Evolutionary conservation across 2,888 invertebrate species (phyloP), one percentile per base, ranked within the genome.

Genomic region (Griposia aprilina): DNA sequence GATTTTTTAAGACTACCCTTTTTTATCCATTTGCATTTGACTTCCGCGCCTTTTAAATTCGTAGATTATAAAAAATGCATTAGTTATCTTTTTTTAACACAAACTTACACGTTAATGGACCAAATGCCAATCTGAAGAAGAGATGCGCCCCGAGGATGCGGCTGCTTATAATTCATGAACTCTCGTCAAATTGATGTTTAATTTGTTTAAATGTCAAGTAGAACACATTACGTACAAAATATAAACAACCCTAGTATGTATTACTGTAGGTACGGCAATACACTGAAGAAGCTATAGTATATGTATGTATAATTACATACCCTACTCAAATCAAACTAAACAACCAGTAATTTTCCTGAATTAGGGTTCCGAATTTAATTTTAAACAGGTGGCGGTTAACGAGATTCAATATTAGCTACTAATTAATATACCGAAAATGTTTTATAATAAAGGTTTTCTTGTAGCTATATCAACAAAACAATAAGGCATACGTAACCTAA

Each of bases 381-480:
- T 66, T 11, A 74, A 74, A 50, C 62, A 48, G 45, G 45, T 48
- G 36, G n/a, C n/a, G 41, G 55, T 60, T 71, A 55, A 74, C 41
- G 50, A 30, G 26, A 36, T 55, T 59, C 59, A 78, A 62, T 72
- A 41, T 69, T 30, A 74, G 20, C 45, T 74, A 71, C 63, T 60
- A 82, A 85, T 63, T 65, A 82, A 78, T 86, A 50, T 65, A 65
- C 59, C n/a, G 62, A 75, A 71, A 69, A 71, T 50, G 23, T 69
- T 81, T 30, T 26, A 48, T 69, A 45, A 41, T 50, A 66, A 60
- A 80, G 65, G 50, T 68, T 68, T 86, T 76, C 68, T 76, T 70
- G 59, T 78, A 62, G 65, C 55, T 55, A 48, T 76, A 74, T 76
- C 69, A 77, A 80, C 80, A 80, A 75, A 87, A 84, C 68, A 77